Conservation (phyloP, 2,113 vertebrate genomes). For the Pelmatolapia mariae region DNA sequence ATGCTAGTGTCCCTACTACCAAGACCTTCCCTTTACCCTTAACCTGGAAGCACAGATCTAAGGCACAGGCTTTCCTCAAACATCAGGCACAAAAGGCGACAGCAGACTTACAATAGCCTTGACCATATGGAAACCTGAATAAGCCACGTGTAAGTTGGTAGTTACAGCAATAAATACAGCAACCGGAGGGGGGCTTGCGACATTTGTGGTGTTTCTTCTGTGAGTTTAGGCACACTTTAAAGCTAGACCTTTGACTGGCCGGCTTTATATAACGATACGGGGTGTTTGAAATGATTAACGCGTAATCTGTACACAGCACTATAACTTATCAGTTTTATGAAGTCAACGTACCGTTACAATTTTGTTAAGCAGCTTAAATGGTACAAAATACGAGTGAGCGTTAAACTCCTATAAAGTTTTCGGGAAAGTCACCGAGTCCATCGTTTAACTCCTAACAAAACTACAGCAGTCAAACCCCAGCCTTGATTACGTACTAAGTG, state of each 20-base stretch:
- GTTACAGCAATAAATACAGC: neutral
- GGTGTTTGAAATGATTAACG: neutral
- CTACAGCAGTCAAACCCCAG: neutral
- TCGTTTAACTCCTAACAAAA: neutral
- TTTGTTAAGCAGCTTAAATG: neutral
- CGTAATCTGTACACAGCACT: neutral
- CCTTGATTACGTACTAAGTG: neutral
- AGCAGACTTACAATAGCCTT: neutral
- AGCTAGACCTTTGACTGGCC: neutral
- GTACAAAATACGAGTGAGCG: neutral
- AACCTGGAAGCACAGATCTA: neutral
- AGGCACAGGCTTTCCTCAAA: neutral
- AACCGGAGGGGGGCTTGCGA: neutral
- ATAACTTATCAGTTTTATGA: neutral
- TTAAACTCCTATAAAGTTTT: neutral
- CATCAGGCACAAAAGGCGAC: neutral
- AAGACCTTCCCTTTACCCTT: neutral
- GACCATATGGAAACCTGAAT: slow-evolving; percentile 27
- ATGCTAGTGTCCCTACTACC: neutral
- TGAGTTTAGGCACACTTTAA: neutral
- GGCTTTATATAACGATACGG: neutral
- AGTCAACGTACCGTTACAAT: neutral
- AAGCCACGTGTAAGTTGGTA: slow-evolving; percentile 40
- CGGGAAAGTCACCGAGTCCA: neutral
- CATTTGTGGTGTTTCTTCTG: neutral